Conservation (phyloP, 1,140 invertebrate genomes). For the Drosophila bocqueti region DNA sequence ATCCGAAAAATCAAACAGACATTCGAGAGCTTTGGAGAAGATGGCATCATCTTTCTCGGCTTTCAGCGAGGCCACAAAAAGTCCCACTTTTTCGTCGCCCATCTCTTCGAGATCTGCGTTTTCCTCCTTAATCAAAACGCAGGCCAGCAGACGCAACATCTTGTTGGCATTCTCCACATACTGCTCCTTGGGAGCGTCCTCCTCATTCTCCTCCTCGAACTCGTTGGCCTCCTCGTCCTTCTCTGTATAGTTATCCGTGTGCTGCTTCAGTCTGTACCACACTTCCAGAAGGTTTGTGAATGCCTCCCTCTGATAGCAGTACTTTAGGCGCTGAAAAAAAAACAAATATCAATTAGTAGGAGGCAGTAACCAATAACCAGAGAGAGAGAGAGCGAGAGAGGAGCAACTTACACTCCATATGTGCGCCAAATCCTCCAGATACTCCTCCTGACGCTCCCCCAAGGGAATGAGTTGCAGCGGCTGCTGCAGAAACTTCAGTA, state of each 20-base stretch:
- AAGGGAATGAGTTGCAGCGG: conserved; percentile 60
- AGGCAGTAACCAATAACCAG: accelerated
- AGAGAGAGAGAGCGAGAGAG: background rate
- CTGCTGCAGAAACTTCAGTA: conserved; percentile 66
- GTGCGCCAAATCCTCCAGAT: conserved; percentile 78
- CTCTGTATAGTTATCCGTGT: conserved; percentile 60
- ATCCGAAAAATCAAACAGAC: conserved; percentile 37
- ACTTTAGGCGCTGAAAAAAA: conserved; percentile 57
- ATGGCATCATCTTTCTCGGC: conserved; percentile 57
- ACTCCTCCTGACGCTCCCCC: conserved; percentile 69
- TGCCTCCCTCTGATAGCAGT: conserved; percentile 58
- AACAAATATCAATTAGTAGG: background rate
- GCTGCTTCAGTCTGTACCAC: conserved; percentile 52
- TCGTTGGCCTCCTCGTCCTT: conserved; percentile 57
- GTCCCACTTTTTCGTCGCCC: conserved; percentile 34
- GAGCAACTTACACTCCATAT: conserved; percentile 63
- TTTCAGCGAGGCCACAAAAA: conserved; percentile 47
- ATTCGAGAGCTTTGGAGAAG: conserved; percentile 62
- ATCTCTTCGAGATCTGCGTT: conserved; percentile 54
- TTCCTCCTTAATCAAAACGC: conserved; percentile 51
- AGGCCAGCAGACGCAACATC: conserved; percentile 55
- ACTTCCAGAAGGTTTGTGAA: conserved; percentile 48
- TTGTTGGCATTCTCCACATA: conserved; percentile 70
- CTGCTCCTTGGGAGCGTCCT: conserved; percentile 63
- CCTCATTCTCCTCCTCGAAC: conserved; percentile 68